Conservation (phyloP, 2,113 vertebrate genomes). For the Cygnus atratus region DNA sequence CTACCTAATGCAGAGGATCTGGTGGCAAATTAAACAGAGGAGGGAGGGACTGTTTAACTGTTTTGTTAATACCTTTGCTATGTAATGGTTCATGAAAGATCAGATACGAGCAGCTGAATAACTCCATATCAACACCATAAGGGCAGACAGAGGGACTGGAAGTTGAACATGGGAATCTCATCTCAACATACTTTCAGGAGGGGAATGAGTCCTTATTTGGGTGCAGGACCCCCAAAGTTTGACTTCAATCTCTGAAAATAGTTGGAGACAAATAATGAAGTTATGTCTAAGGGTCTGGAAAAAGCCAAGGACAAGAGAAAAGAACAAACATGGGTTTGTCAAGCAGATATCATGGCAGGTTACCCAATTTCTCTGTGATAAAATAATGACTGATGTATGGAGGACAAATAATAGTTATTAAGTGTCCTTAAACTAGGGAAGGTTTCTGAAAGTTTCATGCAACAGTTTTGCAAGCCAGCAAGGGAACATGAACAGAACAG, state of each 20-base stretch:
- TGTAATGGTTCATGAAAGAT: neutral
- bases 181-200: neutral
- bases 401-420: neutral
- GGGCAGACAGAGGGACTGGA: neutral
- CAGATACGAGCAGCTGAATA: neutral
- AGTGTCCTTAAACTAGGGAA: neutral
- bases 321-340: neutral
- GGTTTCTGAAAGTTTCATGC: neutral
- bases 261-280: neutral
- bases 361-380: neutral
- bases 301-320: neutral
- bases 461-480: neutral
- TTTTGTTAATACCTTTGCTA: neutral
- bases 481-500: neutral
- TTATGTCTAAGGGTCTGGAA: neutral
- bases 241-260: neutral
- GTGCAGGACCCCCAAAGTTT: fast-evolving
- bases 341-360: neutral
- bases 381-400: neutral
- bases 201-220: neutral
- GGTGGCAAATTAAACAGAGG: neutral
- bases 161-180: neutral
- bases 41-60: neutral
- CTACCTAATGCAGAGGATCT: neutral
- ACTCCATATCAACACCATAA: neutral